Conservation (phyloP, 2,113 vertebrate species). For the Hyaena hyaena region DNA sequence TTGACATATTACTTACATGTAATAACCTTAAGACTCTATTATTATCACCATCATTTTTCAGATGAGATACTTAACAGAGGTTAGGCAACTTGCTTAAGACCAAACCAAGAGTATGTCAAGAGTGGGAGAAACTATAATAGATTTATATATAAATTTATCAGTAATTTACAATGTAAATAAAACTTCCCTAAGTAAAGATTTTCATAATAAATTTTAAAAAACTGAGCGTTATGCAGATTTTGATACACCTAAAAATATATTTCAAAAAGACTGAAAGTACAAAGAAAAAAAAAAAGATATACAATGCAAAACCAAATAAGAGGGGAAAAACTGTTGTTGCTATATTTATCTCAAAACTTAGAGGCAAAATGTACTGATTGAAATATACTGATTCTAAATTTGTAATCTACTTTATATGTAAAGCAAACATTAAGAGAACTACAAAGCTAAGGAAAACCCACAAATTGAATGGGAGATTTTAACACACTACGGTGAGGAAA, state of each 20-base stretch:
- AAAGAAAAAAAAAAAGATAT: background rate
- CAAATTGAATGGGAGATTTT: background rate
- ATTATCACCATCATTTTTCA: background rate
- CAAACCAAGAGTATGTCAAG: background rate
- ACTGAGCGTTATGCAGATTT: background rate
- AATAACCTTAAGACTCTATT: background rate
- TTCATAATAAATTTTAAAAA: background rate
- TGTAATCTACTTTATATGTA: background rate
- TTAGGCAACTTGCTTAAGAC: background rate
- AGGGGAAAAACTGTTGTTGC: background rate
- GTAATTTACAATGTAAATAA: background rate
- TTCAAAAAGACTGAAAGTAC: background rate
- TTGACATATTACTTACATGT: background rate
- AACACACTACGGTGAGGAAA: background rate
- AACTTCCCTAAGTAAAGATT: background rate
- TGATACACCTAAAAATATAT: background rate
- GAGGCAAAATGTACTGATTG: background rate
- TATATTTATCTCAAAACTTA: background rate
- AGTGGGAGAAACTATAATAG: background rate
- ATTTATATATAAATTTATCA: background rate
- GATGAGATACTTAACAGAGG: background rate
- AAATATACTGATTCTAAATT: background rate
- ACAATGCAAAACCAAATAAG: background rate
- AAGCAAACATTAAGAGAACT: background rate
- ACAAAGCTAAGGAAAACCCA: background rate